phyloP scores from a whole-genome alignment of 2,888 invertebrate species.

The Eristalis tenax region DNA sequence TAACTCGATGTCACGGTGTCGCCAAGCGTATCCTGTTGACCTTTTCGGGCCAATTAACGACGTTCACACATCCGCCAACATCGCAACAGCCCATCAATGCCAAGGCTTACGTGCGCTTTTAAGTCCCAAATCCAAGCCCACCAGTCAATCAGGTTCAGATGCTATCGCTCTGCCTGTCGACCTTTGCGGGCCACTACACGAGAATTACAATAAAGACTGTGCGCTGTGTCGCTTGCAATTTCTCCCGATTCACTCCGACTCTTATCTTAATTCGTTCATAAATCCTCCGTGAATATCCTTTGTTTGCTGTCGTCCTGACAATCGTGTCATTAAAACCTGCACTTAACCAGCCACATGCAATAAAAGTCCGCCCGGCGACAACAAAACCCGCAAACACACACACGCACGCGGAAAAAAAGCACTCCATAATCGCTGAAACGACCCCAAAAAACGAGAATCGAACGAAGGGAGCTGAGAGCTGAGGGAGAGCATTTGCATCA shows the following conservation, averaged over 20 bases:
- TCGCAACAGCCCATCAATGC: conserved; percentile 13
- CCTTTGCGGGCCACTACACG: not conserved
- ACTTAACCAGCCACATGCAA: conserved; percentile 38
- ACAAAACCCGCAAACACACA: not conserved
- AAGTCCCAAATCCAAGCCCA: conserved; percentile 1
- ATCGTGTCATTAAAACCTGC: conserved; percentile 41
- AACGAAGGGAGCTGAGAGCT: not conserved
- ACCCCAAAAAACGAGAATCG: conserved; percentile 34
- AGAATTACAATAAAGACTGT: conserved; percentile 20
- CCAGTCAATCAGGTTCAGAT: conserved; percentile 33
- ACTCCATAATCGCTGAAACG: not conserved
- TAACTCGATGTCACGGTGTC: not conserved
- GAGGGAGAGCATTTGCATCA: conserved; percentile 34
- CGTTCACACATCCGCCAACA: not conserved
- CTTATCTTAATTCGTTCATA: conserved; percentile 49
- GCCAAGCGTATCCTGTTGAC: not conserved
- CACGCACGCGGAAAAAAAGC: not conserved
- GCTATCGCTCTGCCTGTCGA: conserved; percentile 14
- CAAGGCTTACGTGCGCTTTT: conserved; percentile 37
- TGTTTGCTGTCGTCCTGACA: conserved; percentile 52
- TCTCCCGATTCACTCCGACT: not conserved
- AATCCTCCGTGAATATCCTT: conserved; percentile 46
- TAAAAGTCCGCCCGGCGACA: conserved; percentile 23
- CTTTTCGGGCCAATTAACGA: not conserved
- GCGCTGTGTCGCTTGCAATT: not conserved